Evolutionary conservation across 1,140 invertebrate species (phyloP).

Genomic region (Dinoponera quadriceps): DNA sequence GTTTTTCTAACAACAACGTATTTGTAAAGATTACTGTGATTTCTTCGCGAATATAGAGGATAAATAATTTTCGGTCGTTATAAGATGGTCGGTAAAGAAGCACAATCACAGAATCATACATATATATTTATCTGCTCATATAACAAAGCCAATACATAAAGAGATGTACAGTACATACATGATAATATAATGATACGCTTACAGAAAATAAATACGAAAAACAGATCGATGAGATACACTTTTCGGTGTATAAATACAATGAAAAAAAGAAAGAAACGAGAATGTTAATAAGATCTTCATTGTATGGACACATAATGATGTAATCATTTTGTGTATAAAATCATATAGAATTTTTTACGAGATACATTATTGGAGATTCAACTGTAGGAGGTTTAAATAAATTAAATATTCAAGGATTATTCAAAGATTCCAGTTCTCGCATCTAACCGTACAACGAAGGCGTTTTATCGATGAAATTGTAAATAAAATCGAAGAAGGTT

Average conservation of each 20-base stretch:
- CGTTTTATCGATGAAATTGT: neutral
- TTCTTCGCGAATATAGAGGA: neutral
- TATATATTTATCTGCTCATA: conserved; percentile 21
- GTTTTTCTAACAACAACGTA: too few species aligned
- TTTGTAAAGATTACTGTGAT: neutral
- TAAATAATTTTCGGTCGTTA: neutral
- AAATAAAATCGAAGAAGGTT: neutral
- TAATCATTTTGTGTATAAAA: conserved; percentile 9
- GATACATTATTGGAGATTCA: conserved; percentile 13
- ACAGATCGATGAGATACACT: conserved; percentile 22
- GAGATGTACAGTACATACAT: conserved; percentile 8
- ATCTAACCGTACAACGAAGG: neutral
- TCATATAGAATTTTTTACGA: conserved; percentile 5
- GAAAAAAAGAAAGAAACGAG: neutral
- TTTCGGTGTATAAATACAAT: conserved; percentile 5
- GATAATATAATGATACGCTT: neutral
- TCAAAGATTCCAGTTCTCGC: neutral
- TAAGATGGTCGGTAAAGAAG: neutral
- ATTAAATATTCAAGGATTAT: conserved; percentile 19
- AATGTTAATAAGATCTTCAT: neutral
- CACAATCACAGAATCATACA: neutral
- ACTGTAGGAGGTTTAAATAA: conserved; percentile 1
- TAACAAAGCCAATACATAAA: conserved; percentile 29
- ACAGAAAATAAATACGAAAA: conserved; percentile 30
- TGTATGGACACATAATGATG: neutral